A percentile compares a stretch with the other conserved stretches of the same genome.
Conservation (phyloP, 2,113 vertebrate genomes). For the Fregetta grallaria region DNA sequence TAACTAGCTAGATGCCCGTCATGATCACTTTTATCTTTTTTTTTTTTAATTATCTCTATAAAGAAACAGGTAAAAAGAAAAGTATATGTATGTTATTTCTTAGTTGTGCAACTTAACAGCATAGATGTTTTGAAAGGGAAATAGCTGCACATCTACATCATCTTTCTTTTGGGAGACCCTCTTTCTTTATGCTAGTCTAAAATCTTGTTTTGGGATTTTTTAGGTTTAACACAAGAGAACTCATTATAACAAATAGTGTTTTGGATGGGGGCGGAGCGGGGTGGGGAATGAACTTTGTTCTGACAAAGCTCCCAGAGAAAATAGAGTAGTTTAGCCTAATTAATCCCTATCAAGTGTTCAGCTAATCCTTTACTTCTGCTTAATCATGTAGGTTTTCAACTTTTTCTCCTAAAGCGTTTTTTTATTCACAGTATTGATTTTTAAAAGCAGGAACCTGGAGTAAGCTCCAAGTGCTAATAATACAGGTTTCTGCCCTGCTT, state of each 20-base stretch:
- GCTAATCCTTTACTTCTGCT: slow-evolving; percentile 5
- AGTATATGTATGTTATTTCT: background rate
- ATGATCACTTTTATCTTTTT: background rate
- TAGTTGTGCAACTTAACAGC: background rate
- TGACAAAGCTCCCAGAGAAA: background rate
- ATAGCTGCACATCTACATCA: background rate
- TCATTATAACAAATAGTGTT: background rate
- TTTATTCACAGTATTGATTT: background rate
- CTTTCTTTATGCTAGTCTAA: background rate
- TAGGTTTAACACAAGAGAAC: background rate
- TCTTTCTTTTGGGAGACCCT: background rate
- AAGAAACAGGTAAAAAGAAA: background rate
- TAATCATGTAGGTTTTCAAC: background rate
- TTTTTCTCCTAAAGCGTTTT: background rate
- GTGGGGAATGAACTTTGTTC: background rate
- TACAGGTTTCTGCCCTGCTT: background rate
- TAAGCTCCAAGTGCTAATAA: background rate
- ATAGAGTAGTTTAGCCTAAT: background rate
- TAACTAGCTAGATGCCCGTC: background rate
- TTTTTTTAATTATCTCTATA: background rate
- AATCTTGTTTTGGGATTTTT: background rate
- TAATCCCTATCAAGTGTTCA: background rate
- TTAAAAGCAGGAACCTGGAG: background rate
- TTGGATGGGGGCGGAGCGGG: background rate
- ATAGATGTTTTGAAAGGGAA: background rate